These are phyloP conservation scores for Gryllus longicercus DNA, from an alignment of 2,888 invertebrate genomes.

Conservation along the genomic window DNA sequence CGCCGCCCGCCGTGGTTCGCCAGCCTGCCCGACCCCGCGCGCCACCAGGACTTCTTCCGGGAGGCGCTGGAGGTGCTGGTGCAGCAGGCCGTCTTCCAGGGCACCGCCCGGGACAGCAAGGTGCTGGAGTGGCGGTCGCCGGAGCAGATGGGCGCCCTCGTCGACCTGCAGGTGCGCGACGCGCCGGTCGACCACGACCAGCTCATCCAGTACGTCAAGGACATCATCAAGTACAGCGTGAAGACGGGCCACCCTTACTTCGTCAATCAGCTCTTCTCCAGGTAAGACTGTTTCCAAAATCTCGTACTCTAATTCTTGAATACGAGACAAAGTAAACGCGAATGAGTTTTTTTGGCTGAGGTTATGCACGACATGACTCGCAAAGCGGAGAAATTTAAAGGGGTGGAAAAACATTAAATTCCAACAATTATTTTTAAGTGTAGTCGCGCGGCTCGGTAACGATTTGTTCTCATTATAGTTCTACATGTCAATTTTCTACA, in stretches of 20 bases:
- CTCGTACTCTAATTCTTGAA: too few relatives aligned
- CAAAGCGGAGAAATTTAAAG: too few relatives aligned
- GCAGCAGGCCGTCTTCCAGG: slow-evolving; percentile 71
- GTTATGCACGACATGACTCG: too few relatives aligned
- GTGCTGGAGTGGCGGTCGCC: slow-evolving; percentile 82
- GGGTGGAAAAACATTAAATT: too few relatives aligned
- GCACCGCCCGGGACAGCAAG: slow-evolving; percentile 64
- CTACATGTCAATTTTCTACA: too few relatives aligned
- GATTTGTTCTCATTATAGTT: too few relatives aligned
- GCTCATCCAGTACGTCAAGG: slow-evolving; percentile 62
- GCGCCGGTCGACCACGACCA: slow-evolving; percentile 63
- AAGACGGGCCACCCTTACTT: slow-evolving; percentile 89
- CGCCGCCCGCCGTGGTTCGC: slow-evolving; percentile 29
- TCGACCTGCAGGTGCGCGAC: slow-evolving; percentile 63
- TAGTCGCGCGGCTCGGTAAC: too few relatives aligned
- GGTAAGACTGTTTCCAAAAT: slow-evolving; percentile 43
- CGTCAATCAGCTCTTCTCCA: slow-evolving; percentile 82
- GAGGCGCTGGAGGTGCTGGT: slow-evolving; percentile 68
- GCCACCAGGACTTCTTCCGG: slow-evolving; percentile 70
- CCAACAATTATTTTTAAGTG: too few relatives aligned
- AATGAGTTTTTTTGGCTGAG: too few relatives aligned
- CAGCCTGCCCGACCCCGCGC: slow-evolving; percentile 55
- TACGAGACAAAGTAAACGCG: too few relatives aligned
- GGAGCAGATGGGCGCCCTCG: slow-evolving; percentile 60
- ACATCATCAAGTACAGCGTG: slow-evolving; percentile 79